Percentiles rank a stretch among this genome's conserved stretches.
Conservation (phyloP, 2,888 invertebrate species). For the Catocala nupta region DNA sequence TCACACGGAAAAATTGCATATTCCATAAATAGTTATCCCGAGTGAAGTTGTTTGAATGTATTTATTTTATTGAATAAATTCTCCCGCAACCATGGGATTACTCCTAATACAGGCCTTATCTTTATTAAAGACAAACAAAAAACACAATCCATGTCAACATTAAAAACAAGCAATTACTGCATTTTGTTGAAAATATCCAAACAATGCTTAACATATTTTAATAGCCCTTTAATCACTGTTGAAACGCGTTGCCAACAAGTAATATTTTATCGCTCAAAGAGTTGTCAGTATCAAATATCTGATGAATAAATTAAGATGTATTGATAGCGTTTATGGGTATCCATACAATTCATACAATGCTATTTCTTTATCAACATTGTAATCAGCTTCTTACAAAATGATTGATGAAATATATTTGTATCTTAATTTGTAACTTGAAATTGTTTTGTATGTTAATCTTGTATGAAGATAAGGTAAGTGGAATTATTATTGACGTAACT, state of each 20-base stretch:
- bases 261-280: constrained; percentile 20
- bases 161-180: constrained; percentile 12
- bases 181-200: constrained; percentile 5
- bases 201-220: constrained; percentile 15
- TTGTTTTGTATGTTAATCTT: too few species aligned
- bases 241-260: constrained; percentile 13
- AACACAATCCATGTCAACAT: not conserved
- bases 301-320: constrained; percentile 29
- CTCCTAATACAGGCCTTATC: too few species aligned
- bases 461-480: too few species aligned
- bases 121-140: too few species aligned
- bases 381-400: constrained; percentile 18
- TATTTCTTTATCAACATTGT: constrained; percentile 11
- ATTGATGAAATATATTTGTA: constrained; percentile 9
- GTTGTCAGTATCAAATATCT: constrained; percentile 17
- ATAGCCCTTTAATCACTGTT: constrained; percentile 17
- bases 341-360: constrained; percentile 11
- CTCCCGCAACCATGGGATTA: too few species aligned
- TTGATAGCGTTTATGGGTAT: constrained; percentile 20
- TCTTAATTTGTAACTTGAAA: too few species aligned
- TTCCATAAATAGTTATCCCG: too few species aligned
- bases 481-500: too few species aligned
- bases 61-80: too few species aligned
- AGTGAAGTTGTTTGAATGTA: too few species aligned
- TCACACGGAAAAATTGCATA: too few species aligned